Percentiles rank a stretch among this genome's conserved stretches.
phyloP scores from a whole-genome alignment of 2,113 vertebrate species.

The Malurus melanocephalus region DNA sequence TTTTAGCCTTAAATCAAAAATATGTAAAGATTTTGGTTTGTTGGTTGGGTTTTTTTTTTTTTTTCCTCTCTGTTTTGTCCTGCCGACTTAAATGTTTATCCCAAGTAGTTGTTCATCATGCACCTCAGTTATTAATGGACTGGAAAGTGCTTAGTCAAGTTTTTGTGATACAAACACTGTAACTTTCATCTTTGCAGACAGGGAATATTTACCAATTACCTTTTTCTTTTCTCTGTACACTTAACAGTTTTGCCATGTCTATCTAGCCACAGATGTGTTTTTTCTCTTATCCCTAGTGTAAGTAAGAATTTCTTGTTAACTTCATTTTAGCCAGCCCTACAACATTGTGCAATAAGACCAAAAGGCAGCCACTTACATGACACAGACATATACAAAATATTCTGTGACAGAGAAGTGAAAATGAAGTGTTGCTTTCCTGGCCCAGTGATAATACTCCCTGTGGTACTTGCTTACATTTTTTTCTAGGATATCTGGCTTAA shows the following conservation, averaged over 20 bases:
- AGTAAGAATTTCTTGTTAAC: neutral
- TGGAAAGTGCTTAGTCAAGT: neutral
- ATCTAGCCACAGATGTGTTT: neutral
- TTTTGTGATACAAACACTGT: neutral
- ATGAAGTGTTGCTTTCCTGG: neutral
- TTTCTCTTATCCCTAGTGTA: neutral
- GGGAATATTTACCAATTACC: neutral
- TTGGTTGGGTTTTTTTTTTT: fast-evolving
- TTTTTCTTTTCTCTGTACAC: neutral
- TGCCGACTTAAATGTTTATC: neutral
- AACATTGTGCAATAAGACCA: neutral
- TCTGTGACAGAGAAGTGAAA: neutral
- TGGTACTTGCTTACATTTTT: neutral
- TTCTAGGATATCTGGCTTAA: neutral
- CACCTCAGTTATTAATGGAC: neutral
- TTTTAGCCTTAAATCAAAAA: neutral
- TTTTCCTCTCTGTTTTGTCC: neutral
- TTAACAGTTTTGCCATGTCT: neutral
- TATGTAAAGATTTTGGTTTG: neutral
- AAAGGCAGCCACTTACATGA: neutral
- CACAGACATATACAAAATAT: neutral
- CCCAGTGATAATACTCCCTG: neutral
- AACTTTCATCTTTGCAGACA: neutral
- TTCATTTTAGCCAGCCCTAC: neutral
- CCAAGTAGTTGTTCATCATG: neutral